Base-by-base conservation (phyloP, 2,797 vertebrate species). In the Anguilla obscura region DNA sequence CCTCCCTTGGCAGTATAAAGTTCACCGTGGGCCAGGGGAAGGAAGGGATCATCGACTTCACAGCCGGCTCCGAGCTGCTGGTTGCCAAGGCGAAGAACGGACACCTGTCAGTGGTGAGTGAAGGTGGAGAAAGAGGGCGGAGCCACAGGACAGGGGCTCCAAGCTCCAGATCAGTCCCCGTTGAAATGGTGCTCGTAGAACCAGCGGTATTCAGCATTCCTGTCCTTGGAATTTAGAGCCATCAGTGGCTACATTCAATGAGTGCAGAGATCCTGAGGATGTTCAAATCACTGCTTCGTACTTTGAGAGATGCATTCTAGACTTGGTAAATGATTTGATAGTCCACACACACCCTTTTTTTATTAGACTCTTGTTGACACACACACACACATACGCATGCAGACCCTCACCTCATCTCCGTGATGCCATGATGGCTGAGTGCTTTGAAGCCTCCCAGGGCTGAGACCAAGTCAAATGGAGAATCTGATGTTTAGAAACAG, bases 31-130 rank as follows among this genome's bases (percentile, higher is more conserved):
- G 96, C 54, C 97, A 97, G 21, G 99, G 99, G 89, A 98, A 98
- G 92, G 98, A 99, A 90, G 98, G 98, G 30, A 95, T 96, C 89
- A 99, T 99, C 0, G 99, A 99, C 95, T 99, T 99, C 91, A 97
- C 97, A 0, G 96, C 98, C 0, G 99, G 99, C 50, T 99, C 99
- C 0, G 98, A 99, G 89, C 94, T 99, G 33, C 96, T 98, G 56
- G 97, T 99, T 91, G 96, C 97, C 91, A 99, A 99, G 94, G 97
- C 98, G 60, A 99, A 99, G 95, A 99, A 99, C 0, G 99, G 99
- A 89, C 98, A 99, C 91, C 93, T 99, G 93, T 98, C 98, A 92
- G 99, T 99, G 96, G 99, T 99, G 94, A 99, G 98, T 95, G 40
- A 27, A 27, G 63, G 6, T n/a, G 63, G 63, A 69, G 24, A 69